Evolutionary conservation across 2,888 invertebrate genomes (phyloP).

Genomic region (Clepsis dumicolana): DNA sequence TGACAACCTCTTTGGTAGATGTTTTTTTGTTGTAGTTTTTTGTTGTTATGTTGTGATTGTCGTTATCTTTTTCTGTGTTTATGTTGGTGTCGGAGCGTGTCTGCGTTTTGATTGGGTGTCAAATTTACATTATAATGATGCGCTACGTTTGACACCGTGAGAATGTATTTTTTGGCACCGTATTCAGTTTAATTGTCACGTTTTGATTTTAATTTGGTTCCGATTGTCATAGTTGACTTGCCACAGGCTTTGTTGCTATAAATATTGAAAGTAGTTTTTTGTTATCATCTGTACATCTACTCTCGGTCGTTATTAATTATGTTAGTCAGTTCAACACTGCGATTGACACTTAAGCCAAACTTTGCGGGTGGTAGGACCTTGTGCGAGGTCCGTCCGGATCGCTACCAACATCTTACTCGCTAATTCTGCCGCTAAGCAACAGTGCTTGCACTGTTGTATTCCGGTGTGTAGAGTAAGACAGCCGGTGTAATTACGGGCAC

Average conservation of each 20-base stretch:
- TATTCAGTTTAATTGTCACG: conserved; percentile 47
- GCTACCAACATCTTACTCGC: too few relatives aligned
- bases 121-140: conserved; percentile 78
- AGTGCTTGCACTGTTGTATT: too few relatives aligned
- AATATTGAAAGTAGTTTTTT: not conserved
- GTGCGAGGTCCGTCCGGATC: too few relatives aligned
- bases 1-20: conserved; percentile 73
- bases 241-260: not conserved
- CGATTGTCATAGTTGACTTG: not conserved
- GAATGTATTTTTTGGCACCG: conserved; percentile 63
- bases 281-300: not conserved
- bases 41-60: conserved; percentile 59
- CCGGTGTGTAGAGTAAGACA: too few relatives aligned
- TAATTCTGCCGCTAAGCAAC: too few relatives aligned
- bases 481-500: too few relatives aligned
- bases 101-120: conserved; percentile 81
- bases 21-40: conserved; percentile 73
- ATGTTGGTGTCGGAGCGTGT: conserved; percentile 69
- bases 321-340: too few relatives aligned
- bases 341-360: too few relatives aligned
- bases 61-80: conserved; percentile 68
- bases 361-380: too few relatives aligned
- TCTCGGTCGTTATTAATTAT: too few relatives aligned
- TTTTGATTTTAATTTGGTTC: conserved; percentile 10
- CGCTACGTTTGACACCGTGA: conserved; percentile 65